A percentile compares a stretch with the other conserved stretches of the same genome.
Conservation (phyloP, 2,113 vertebrate species). For the Chionomys nivalis region DNA sequence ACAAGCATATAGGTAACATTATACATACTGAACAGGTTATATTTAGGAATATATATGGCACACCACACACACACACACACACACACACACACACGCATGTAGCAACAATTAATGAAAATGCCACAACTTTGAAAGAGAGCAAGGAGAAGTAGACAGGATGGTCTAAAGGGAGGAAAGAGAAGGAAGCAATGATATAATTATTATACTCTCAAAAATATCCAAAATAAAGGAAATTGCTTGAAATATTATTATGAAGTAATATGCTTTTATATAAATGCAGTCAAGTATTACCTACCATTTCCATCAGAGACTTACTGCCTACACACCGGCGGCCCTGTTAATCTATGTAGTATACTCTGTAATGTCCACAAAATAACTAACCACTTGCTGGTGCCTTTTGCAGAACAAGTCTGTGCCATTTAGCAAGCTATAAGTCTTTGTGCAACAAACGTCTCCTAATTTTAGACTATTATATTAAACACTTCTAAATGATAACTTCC, state of each 20-base stretch:
- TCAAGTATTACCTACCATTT: not conserved
- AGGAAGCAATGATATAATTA: not conserved
- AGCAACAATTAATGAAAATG: not conserved
- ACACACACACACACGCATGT: not conserved
- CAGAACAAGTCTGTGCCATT: not conserved
- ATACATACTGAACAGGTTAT: not conserved
- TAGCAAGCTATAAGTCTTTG: not conserved
- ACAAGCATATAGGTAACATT: not conserved
- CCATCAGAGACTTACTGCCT: too few relatives aligned
- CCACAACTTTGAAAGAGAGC: not conserved
- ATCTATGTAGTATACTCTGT: not conserved
- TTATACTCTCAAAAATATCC: not conserved
- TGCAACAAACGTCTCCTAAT: not conserved
- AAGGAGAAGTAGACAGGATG: not conserved
- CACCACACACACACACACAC: not conserved
- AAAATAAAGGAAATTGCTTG: not conserved
- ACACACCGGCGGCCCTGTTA: not conserved
- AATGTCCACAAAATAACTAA: not conserved
- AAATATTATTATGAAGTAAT: not conserved
- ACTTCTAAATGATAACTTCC: constrained; percentile 11
- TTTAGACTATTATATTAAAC: not conserved
- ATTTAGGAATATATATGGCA: not conserved
- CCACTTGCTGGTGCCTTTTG: too few relatives aligned
- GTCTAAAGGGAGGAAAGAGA: not conserved
- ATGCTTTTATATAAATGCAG: not conserved